Conservation (phyloP, 2,797 vertebrate species). For the Echeneis naucrates region DNA sequence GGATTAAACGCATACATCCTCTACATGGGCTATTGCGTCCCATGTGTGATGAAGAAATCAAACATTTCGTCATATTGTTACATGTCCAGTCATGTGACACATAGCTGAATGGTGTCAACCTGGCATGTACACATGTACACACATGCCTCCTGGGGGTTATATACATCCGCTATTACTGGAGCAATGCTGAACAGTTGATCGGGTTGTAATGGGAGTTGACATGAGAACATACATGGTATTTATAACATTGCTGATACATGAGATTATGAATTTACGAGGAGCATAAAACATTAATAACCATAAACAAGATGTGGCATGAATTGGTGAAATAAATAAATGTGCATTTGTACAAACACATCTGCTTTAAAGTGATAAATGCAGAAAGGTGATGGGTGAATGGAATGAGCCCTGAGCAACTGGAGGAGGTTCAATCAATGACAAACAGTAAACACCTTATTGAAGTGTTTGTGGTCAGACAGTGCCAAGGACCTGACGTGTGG, state of each 20-base stretch:
- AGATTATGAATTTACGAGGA: no score
- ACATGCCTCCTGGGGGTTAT: background rate
- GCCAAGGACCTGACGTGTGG: slow-evolving; percentile 1
- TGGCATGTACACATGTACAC: background rate
- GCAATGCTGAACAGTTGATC: slow-evolving; percentile 5
- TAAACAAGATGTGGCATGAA: no score
- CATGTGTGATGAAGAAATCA: background rate
- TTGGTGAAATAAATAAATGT: no score
- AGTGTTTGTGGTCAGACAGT: no score
- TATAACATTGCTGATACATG: no score
- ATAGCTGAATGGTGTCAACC: background rate
- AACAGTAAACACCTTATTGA: slow-evolving; percentile 31
- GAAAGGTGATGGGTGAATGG: slow-evolving; percentile 28
- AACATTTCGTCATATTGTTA: background rate
- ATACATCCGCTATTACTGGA: background rate
- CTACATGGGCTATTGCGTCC: background rate
- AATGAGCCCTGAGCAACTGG: background rate
- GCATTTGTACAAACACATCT: no score
- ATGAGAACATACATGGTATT: no score
- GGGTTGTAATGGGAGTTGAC: no score
- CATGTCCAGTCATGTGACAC: background rate
- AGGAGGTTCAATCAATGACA: background rate
- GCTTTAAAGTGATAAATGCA: no score
- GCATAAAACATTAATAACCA: no score
- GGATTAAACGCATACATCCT: background rate